phyloP scores from a whole-genome alignment of 2,113 vertebrate species.

The Cyanoliseus patagonus region DNA sequence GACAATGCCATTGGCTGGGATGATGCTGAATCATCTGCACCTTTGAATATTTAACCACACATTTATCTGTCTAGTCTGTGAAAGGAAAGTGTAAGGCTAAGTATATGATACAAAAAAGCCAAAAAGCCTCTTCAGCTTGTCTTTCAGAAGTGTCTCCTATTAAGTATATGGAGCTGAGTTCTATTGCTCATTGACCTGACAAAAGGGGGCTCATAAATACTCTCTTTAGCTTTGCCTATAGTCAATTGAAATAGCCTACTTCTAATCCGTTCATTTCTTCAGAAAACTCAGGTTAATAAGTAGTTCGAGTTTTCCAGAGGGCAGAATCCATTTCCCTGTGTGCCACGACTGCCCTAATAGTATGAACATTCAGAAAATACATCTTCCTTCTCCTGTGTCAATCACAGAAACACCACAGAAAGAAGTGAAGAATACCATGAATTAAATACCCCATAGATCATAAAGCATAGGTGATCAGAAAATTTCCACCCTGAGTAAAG shows the following conservation, averaged over 20 bases:
- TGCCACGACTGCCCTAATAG: neutral
- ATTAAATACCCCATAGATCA: neutral
- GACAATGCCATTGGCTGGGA: neutral
- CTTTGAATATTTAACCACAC: neutral
- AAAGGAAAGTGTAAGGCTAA: neutral
- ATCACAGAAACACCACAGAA: neutral
- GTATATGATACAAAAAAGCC: neutral
- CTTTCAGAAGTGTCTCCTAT: neutral
- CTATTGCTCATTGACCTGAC: neutral
- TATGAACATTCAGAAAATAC: neutral
- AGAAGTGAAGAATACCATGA: neutral
- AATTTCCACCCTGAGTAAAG: neutral
- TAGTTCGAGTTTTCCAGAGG: neutral
- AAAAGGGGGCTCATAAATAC: neutral
- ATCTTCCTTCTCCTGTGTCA: neutral
- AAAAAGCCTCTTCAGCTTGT: neutral
- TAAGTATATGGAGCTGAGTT: neutral
- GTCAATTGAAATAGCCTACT: neutral
- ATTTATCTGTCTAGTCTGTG: neutral
- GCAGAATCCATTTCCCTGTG: neutral
- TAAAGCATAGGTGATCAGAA: neutral
- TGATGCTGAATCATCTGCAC: neutral
- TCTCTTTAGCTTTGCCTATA: neutral
- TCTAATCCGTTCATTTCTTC: neutral
- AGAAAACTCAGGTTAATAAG: neutral